phyloP scores from a whole-genome alignment of 2,888 invertebrate species.

The Cheilosia soror region DNA sequence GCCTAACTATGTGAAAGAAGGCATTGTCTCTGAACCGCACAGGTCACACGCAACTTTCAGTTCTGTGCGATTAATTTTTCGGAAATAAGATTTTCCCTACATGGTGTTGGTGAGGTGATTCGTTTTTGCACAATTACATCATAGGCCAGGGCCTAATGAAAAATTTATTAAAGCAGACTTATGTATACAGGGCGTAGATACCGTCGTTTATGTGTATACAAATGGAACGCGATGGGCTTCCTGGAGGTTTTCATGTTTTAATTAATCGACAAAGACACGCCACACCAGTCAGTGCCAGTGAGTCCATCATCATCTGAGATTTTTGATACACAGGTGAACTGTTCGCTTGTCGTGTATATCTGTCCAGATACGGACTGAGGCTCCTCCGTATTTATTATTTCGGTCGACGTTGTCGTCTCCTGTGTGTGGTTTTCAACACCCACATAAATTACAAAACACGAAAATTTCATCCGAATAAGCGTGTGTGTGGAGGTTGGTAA shows the following conservation, averaged over 20 bases:
- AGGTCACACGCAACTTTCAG: conserved; percentile 59
- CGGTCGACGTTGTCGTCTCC: conserved; percentile 32
- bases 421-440: conserved; percentile 69
- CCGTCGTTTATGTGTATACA: conserved; percentile 14
- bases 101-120: background rate
- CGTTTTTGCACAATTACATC: conserved; percentile 27
- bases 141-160: conserved; percentile 34
- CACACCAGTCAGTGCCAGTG: conserved; percentile 39
- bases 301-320: conserved; percentile 75
- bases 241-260: conserved; percentile 73
- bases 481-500: conserved; percentile 34
- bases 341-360: conserved; percentile 48
- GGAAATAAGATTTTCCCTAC: conserved; percentile 44
- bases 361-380: conserved; percentile 48
- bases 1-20: conserved; percentile 25
- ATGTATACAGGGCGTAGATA: conserved; percentile 22
- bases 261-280: conserved; percentile 73
- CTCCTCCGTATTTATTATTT: conserved; percentile 1
- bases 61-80: conserved; percentile 40
- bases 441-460: conserved; percentile 74
- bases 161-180: conserved; percentile 31
- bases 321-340: conserved; percentile 68
- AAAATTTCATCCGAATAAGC: conserved; percentile 55
- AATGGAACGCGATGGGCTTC: conserved; percentile 64
- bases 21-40: conserved; percentile 31